Evolutionary conservation across 2,888 invertebrate species (phyloP).

Genomic region (Tinea trinotella): DNA sequence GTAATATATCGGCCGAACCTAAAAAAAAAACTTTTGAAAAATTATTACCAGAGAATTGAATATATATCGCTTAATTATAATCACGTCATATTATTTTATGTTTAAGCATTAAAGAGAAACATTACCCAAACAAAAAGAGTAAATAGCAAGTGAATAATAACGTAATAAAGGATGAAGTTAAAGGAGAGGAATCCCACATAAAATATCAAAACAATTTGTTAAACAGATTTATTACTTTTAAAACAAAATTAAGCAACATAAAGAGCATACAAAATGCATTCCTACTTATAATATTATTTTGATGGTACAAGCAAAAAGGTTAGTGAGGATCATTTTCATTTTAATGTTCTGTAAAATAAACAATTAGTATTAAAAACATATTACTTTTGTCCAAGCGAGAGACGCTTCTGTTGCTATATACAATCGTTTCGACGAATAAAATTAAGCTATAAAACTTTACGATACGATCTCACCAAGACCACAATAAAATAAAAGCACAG

Average conservation of each 20-base stretch:
- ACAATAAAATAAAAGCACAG: too few species aligned
- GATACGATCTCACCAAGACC: constrained; percentile 40
- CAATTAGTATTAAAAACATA: constrained; percentile 30
- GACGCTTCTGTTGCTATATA: not conserved
- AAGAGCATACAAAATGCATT: constrained; percentile 4
- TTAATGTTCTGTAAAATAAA: constrained; percentile 28
- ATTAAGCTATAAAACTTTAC: constrained; percentile 56
- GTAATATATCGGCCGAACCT: too few species aligned
- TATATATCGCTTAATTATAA: too few species aligned
- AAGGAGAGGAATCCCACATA: not conserved
- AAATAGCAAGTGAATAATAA: not conserved
- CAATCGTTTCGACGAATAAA: constrained; percentile 34
- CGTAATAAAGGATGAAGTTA: not conserved
- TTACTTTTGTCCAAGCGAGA: not conserved
- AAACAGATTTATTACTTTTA: constrained; percentile 6
- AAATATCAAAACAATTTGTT: not conserved
- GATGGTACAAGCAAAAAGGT: not conserved
- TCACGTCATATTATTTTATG: too few species aligned
- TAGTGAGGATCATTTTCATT: constrained; percentile 29
- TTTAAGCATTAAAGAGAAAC: too few species aligned
- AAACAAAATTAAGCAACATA: constrained; percentile 1
- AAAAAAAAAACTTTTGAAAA: too few species aligned
- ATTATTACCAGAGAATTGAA: too few species aligned
- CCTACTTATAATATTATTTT: not conserved
- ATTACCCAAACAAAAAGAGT: too few species aligned